phyloP scores from a whole-genome alignment of 2,113 vertebrate genomes.

The Marmota monax region DNA sequence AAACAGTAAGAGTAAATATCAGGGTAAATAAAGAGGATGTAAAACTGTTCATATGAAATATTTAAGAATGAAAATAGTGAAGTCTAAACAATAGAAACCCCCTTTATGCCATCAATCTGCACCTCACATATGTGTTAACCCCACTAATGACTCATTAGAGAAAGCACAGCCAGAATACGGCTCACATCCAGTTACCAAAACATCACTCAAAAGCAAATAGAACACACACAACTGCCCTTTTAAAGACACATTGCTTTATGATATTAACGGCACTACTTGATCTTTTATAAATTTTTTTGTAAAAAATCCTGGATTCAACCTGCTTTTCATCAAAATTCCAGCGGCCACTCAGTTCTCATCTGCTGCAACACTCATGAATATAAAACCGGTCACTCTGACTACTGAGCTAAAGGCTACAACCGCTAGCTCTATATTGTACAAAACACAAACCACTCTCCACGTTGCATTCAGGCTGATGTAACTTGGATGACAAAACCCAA shows the following conservation, averaged over 20 bases:
- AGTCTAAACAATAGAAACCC: neutral
- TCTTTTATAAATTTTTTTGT: too few relatives aligned
- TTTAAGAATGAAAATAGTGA: neutral
- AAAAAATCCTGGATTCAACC: neutral
- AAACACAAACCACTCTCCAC: conserved; percentile 53
- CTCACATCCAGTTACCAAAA: neutral
- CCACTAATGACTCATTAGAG: neutral
- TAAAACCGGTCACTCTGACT: conserved; percentile 16
- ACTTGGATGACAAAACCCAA: neutral
- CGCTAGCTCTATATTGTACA: neutral
- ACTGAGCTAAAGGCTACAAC: neutral
- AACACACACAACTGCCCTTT: neutral
- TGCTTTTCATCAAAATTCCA: conserved; percentile 11
- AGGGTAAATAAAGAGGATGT: neutral
- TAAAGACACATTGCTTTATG: neutral
- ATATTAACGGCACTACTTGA: neutral
- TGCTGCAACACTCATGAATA: neutral
- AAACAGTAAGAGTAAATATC: neutral
- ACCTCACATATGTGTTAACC: neutral
- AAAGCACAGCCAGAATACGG: neutral
- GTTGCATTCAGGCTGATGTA: neutral
- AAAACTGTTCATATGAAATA: neutral
- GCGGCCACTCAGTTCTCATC: neutral
- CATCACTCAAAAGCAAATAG: neutral
- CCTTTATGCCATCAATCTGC: neutral